These are phyloP conservation scores for Lutjanus argentimaculatus DNA, from an alignment of 2,797 vertebrate species.

Conservation along the genomic window DNA sequence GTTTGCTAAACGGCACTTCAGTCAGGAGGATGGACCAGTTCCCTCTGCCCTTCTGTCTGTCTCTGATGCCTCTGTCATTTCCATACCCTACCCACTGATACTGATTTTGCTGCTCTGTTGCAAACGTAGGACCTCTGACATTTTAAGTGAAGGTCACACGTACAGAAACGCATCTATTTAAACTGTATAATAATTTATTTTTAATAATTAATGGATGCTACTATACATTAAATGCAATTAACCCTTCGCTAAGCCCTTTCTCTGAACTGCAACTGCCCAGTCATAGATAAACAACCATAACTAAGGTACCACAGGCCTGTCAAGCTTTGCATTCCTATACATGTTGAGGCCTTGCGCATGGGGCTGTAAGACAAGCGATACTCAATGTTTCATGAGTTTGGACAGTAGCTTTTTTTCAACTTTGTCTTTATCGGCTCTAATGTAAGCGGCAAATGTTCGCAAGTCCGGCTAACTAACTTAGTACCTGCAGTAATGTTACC, in stretches of 20 bases:
- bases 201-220: background rate
- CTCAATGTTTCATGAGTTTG: too few species aligned
- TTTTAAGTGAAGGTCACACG: constrained; percentile 18
- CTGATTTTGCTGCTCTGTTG: background rate
- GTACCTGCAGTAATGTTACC: too few species aligned
- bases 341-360: too few species aligned
- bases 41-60: constrained; percentile 12
- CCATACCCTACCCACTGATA: background rate
- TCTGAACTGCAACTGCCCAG: too few species aligned
- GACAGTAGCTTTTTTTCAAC: too few species aligned
- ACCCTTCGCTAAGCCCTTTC: background rate
- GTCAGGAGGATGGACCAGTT: constrained; percentile 13
- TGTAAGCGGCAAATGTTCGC: too few species aligned
- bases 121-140: background rate
- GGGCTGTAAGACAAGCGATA: too few species aligned
- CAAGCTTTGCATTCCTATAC: too few species aligned
- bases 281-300: too few species aligned
- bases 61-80: constrained; percentile 30
- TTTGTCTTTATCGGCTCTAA: too few species aligned
- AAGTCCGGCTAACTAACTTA: too few species aligned
- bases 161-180: background rate
- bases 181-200: background rate
- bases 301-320: too few species aligned
- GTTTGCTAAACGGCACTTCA: constrained; percentile 41
- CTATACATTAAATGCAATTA: background rate